Percentiles rank a stretch among this genome's conserved stretches.
Conservation (phyloP, 2,888 invertebrate genomes). For the Drosophila borealis region DNA sequence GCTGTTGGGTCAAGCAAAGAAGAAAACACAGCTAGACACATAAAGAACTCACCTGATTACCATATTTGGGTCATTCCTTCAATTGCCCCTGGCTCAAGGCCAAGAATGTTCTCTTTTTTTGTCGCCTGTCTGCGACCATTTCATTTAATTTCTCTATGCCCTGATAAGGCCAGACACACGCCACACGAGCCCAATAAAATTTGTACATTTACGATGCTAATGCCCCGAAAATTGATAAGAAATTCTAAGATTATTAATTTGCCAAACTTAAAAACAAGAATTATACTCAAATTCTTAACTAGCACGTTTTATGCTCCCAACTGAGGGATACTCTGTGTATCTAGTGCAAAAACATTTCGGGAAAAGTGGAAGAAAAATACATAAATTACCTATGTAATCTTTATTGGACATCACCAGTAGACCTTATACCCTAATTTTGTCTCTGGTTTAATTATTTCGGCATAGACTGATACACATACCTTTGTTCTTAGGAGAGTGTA, state of each 20-base stretch:
- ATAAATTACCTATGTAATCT: not conserved
- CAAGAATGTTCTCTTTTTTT: not conserved
- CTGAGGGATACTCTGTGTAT: not conserved
- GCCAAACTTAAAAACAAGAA: not conserved
- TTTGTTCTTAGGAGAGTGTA: too few relatives aligned
- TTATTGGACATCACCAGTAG: not conserved
- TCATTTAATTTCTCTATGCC: not conserved
- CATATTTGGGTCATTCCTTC: not conserved
- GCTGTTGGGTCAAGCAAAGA: conserved; percentile 13
- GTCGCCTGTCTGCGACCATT: not conserved
- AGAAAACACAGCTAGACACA: not conserved
- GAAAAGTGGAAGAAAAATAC: not conserved
- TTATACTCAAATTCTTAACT: not conserved
- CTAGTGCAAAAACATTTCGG: not conserved
- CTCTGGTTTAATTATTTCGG: too few relatives aligned
- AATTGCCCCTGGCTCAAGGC: not conserved
- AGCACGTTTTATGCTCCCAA: not conserved
- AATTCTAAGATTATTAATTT: conserved; percentile 4
- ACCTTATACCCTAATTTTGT: not conserved
- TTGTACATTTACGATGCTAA: conserved; percentile 7
- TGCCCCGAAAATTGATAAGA: conserved; percentile 21
- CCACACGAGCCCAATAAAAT: conserved; percentile 4
- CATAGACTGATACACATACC: too few relatives aligned
- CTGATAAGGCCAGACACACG: not conserved
- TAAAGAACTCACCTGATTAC: not conserved